These are phyloP conservation scores for Pseudochromis fuscus DNA, from an alignment of 2,797 vertebrate genomes.

Conservation along the genomic window DNA sequence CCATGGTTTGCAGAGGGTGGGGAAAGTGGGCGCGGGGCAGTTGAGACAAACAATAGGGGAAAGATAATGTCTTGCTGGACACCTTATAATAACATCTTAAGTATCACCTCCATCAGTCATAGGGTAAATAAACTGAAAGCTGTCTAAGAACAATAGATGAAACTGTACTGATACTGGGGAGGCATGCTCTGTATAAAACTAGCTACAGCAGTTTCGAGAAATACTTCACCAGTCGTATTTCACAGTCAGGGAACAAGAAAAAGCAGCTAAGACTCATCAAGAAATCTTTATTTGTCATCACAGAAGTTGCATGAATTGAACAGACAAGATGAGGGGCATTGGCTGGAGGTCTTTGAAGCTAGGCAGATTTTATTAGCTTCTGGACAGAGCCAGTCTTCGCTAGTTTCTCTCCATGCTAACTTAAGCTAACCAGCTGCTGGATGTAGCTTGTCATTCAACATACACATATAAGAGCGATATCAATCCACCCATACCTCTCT, in stretches of 20 bases:
- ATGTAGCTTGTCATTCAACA: not conserved
- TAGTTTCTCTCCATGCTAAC: too few species aligned
- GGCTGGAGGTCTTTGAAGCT: not conserved
- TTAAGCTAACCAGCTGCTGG: slow-evolving; percentile 19
- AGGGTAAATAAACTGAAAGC: slow-evolving; percentile 14
- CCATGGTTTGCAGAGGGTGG: slow-evolving; percentile 31
- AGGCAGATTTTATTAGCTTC: not conserved
- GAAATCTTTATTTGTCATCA: too few species aligned
- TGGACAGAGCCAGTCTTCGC: too few species aligned
- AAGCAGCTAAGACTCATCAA: too few species aligned
- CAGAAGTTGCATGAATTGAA: not conserved
- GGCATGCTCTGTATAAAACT: not conserved
- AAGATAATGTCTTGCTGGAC: slow-evolving; percentile 23
- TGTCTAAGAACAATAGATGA: not conserved
- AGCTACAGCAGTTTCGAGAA: not conserved
- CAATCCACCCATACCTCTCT: not conserved
- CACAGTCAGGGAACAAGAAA: too few species aligned
- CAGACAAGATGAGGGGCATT: too few species aligned
- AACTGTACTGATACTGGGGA: not conserved
- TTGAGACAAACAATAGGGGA: slow-evolving; percentile 34
- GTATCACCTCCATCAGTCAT: slow-evolving; percentile 30
- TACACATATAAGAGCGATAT: not conserved
- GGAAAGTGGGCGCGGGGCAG: slow-evolving; percentile 32
- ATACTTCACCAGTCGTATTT: too few species aligned
- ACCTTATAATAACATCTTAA: slow-evolving; percentile 28